A percentile compares a stretch with the other conserved stretches of the same genome.
These are phyloP conservation scores for Bergia sp. DNA, from an alignment of 92 coral and sea anemone genomes.

Conservation along the genomic window DNA sequence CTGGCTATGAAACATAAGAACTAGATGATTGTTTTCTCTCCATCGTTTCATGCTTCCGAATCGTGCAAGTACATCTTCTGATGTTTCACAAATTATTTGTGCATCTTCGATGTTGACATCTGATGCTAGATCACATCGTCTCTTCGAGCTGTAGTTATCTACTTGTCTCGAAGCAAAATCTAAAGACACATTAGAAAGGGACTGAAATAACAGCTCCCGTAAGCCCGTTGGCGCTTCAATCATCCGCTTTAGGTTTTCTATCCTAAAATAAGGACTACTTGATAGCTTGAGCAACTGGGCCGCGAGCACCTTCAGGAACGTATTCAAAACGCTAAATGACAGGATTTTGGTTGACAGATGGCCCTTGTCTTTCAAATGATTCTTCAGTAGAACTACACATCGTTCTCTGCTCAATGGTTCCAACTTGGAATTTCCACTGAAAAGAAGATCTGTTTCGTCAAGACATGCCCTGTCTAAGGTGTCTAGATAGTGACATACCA, in stretches of 20 bases:
- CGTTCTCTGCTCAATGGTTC: constrained; percentile 20
- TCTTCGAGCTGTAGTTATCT: background rate
- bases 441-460: constrained; percentile 17
- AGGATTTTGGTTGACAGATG: background rate
- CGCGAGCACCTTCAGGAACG: constrained; percentile 15
- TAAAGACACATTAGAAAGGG: constrained; percentile 20
- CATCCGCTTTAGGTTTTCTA: constrained; percentile 3
- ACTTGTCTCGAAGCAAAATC: constrained; percentile 20
- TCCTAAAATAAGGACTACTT: constrained; percentile 29
- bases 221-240: constrained; percentile 6
- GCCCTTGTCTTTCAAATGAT: background rate
- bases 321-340: constrained; percentile 8
- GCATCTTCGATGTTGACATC: background rate
- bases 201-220: background rate
- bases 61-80: background rate
- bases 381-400: constrained; percentile 27
- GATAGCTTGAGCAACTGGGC: constrained; percentile 22
- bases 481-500: constrained; percentile 18
- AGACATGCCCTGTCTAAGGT: constrained; percentile 15
- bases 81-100: background rate
- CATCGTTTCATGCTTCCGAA: constrained; percentile 10
- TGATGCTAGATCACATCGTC: background rate
- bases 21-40: constrained; percentile 15
- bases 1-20: constrained; percentile 17
- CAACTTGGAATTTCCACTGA: constrained; percentile 22